Conservation (phyloP, 2,113 vertebrate species). For the Microtus oregoni region DNA sequence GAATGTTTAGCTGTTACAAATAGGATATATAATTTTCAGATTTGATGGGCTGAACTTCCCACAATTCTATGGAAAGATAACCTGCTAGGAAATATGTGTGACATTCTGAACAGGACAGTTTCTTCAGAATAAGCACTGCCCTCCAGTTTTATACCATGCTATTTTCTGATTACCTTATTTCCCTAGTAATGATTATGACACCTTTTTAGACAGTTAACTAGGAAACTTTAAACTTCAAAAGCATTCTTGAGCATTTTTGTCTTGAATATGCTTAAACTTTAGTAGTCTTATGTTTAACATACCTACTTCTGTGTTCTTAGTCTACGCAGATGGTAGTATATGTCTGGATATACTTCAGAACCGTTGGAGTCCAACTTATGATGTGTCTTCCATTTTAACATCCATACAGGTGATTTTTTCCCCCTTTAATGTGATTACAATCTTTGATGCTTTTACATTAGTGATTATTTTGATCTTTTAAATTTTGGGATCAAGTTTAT, state of each 20-base stretch:
- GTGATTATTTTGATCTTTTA: conserved; percentile 30
- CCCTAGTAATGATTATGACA: conserved; percentile 14
- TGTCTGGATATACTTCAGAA: conserved; percentile 99
- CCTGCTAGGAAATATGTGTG: neutral
- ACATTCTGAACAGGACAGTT: conserved; percentile 32
- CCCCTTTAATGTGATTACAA: conserved; percentile 10
- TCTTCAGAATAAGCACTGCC: conserved; percentile 47
- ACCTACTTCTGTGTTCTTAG: conserved; percentile 84
- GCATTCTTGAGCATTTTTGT: conserved; percentile 50
- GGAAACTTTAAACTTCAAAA: conserved; percentile 54
- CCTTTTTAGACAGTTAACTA: conserved; percentile 20
- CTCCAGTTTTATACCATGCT: conserved; percentile 41
- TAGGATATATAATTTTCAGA: conserved; percentile 40
- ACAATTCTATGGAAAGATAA: neutral
- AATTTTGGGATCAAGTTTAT: conserved; percentile 5
- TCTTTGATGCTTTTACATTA: conserved; percentile 54
- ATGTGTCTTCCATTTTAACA: conserved; percentile 99
- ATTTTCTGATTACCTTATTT: conserved; percentile 23
- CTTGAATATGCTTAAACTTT: conserved; percentile 52
- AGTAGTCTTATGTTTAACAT: conserved; percentile 53
- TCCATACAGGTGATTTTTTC: conserved; percentile 97
- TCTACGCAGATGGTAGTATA: conserved; percentile 99
- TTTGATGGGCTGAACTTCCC: conserved; percentile 50
- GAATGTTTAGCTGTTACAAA: conserved; percentile 26
- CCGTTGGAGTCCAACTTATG: conserved; percentile 99